Conservation (phyloP, 2,888 invertebrate genomes). For the Unio pictorum region DNA sequence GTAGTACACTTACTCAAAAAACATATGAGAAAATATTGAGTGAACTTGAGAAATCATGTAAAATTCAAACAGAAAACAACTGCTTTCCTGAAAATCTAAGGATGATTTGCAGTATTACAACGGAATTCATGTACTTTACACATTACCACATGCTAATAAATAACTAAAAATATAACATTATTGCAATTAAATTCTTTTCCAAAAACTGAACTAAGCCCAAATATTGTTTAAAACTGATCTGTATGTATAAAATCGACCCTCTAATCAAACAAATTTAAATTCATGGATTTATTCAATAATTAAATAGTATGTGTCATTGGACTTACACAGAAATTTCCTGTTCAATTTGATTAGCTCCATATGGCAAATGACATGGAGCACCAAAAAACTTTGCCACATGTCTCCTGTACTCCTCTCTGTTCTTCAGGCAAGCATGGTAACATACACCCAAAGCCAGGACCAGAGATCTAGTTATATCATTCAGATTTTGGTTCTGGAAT, state of each 20-base stretch:
- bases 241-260: neutral
- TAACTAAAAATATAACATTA: no score
- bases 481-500: neutral
- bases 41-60: no score
- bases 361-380: conserved; percentile 22
- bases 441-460: conserved; percentile 55
- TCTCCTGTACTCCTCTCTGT: conserved; percentile 34
- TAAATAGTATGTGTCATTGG: neutral
- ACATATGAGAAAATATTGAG: no score
- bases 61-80: no score
- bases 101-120: no score
- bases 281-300: neutral
- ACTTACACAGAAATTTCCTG: conserved; percentile 8
- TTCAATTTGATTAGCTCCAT: conserved; percentile 25
- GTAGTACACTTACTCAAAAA: no score
- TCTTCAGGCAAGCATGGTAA: conserved; percentile 44
- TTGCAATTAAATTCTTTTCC: no score
- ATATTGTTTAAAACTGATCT: no score
- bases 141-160: no score
- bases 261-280: neutral
- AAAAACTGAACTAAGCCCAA: no score
- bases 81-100: no score
- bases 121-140: no score
- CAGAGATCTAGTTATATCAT: conserved; percentile 18
- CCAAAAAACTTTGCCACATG: conserved; percentile 34